Percentiles rank a stretch among this genome's conserved stretches.
These are phyloP conservation scores for Polypterus bichir DNA, from an alignment of 2,113 vertebrate genomes.

Conservation along the genomic window DNA sequence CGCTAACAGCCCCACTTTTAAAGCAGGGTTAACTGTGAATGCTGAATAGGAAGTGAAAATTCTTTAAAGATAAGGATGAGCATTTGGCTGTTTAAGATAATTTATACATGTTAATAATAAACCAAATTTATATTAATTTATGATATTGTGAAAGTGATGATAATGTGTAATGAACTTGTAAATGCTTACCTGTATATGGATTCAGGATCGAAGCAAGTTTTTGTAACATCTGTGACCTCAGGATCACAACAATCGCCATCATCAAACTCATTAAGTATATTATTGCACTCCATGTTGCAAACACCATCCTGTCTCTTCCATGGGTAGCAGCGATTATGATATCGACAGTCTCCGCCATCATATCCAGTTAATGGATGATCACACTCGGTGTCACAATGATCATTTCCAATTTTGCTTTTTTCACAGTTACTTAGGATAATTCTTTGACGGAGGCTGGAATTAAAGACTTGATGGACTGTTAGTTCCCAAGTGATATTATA, in stretches of 20 bases:
- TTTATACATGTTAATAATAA: too few species aligned
- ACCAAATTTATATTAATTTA: too few species aligned
- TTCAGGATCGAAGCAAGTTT: slow-evolving; percentile 89
- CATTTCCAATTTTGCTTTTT: slow-evolving; percentile 80
- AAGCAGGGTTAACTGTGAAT: too few species aligned
- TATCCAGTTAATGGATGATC: slow-evolving; percentile 83
- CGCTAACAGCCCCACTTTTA: too few species aligned
- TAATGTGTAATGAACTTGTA: background rate
- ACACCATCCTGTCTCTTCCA: slow-evolving; percentile 78
- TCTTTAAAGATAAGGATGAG: too few species aligned
- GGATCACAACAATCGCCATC: slow-evolving; percentile 90
- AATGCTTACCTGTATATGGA: slow-evolving; percentile 69
- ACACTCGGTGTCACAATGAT: slow-evolving; percentile 80
- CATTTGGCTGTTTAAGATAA: too few species aligned
- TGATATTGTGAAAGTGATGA: background rate
- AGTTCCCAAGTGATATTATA: slow-evolving; percentile 87
- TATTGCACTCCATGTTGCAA: slow-evolving; percentile 85
- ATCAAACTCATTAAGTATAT: slow-evolving; percentile 80
- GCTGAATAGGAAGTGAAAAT: too few species aligned
- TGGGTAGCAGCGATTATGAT: slow-evolving; percentile 67
- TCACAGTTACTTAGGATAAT: slow-evolving; percentile 80
- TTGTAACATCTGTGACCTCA: slow-evolving; percentile 51
- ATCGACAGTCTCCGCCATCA: slow-evolving; percentile 78
- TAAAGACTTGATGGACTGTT: slow-evolving; percentile 51
- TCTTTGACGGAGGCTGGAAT: slow-evolving; percentile 66